Evolutionary conservation across 1,140 invertebrate genomes (phyloP).

Genomic region (Macrosteles quadrilineatus): DNA sequence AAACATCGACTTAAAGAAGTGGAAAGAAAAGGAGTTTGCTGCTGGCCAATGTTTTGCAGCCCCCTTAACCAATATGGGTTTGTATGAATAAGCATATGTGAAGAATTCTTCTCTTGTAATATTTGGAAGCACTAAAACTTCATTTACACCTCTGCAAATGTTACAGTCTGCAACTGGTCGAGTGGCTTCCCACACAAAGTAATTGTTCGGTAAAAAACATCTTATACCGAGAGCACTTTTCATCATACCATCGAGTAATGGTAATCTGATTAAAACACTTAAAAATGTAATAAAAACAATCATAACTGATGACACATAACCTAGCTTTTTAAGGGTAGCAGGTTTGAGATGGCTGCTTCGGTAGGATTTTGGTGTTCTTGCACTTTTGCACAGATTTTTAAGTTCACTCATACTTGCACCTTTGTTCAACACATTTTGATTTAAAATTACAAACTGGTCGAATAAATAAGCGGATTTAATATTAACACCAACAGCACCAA

Average conservation of each 20-base stretch:
- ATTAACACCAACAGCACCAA: slow-evolving; percentile 1
- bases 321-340: slow-evolving; percentile 20
- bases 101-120: slow-evolving; percentile 66
- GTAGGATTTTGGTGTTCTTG: background rate
- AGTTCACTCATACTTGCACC: slow-evolving; percentile 14
- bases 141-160: slow-evolving; percentile 65
- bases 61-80: slow-evolving; percentile 78
- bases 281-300: slow-evolving; percentile 29
- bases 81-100: slow-evolving; percentile 72
- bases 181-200: slow-evolving; percentile 81
- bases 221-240: slow-evolving; percentile 52
- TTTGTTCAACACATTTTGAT: slow-evolving; percentile 19
- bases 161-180: slow-evolving; percentile 78
- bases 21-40: slow-evolving; percentile 65
- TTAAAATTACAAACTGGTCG: slow-evolving; percentile 21
- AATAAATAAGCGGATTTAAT: slow-evolving; percentile 18
- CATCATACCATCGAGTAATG: slow-evolving; percentile 40
- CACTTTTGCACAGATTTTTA: slow-evolving; percentile 6
- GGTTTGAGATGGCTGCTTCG: background rate
- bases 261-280: slow-evolving; percentile 34
- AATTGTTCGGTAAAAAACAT: slow-evolving; percentile 80
- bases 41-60: slow-evolving; percentile 79
- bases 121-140: slow-evolving; percentile 64
- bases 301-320: slow-evolving; percentile 22
- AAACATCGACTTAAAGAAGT: slow-evolving; percentile 79